Conservation (phyloP, 2,113 vertebrate genomes). For the Sus scrofa region DNA sequence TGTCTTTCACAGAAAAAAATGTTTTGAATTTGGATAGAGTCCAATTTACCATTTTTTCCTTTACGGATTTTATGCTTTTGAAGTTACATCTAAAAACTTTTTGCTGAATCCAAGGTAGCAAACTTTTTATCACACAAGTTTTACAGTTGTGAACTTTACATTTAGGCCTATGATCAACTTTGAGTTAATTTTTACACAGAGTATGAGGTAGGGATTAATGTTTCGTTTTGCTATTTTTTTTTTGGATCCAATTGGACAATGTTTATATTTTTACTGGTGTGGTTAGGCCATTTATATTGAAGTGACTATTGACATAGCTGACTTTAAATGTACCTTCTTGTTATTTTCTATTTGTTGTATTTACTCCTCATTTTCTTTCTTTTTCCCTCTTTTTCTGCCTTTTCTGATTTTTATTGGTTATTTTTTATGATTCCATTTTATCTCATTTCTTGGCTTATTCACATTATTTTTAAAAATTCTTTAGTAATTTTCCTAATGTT, state of each 20-base stretch:
- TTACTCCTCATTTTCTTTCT: not conserved
- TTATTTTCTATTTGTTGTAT: not conserved
- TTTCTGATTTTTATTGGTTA: not conserved
- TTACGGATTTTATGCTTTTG: not conserved
- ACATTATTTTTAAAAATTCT: not conserved
- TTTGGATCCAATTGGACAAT: not conserved
- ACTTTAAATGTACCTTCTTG: not conserved
- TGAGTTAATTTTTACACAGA: not conserved
- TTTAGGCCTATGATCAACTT: not conserved
- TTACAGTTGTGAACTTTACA: not conserved
- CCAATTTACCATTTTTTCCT: not conserved
- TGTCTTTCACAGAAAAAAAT: not conserved
- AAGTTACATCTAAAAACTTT: not conserved
- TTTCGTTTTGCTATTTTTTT: not conserved
- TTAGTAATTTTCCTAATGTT: not conserved
- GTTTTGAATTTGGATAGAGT: not conserved
- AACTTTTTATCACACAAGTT: not conserved
- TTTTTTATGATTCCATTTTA: not conserved
- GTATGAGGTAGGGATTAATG: not conserved
- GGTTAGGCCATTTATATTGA: not conserved
- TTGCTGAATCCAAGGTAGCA: not conserved
- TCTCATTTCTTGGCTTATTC: not conserved
- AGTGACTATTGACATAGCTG: not conserved
- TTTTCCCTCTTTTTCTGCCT: not conserved
- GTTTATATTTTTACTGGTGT: not conserved